phyloP scores from a whole-genome alignment of 2,888 invertebrate genomes.

The Philaethria dido region DNA sequence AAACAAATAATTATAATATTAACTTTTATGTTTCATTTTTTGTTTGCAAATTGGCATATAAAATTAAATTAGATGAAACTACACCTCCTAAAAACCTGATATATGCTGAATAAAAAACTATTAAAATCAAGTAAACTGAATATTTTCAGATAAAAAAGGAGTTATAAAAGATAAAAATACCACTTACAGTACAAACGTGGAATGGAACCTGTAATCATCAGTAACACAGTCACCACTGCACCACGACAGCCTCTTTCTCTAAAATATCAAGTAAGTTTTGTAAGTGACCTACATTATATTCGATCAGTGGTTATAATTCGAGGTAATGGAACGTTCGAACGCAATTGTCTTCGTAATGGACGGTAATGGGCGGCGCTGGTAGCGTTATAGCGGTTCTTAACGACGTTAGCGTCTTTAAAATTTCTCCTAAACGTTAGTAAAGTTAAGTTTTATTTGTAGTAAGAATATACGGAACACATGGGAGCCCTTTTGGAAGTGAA shows the following conservation, averaged over 20 bases:
- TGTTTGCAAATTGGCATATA: too few species aligned
- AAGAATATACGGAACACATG: background rate
- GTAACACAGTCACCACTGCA: too few species aligned
- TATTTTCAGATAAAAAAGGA: too few species aligned
- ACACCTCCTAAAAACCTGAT: too few species aligned
- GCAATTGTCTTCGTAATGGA: conserved; percentile 25
- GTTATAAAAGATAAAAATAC: too few species aligned
- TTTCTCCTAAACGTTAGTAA: background rate
- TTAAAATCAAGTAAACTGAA: too few species aligned
- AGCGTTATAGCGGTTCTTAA: background rate
- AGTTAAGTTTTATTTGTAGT: background rate
- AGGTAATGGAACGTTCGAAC: conserved; percentile 20
- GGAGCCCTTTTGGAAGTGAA: background rate
- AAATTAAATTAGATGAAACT: too few species aligned
- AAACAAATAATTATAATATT: too few species aligned
- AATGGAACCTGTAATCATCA: too few species aligned
- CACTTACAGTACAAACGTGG: too few species aligned
- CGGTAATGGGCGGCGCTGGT: conserved; percentile 14
- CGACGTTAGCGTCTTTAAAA: background rate
- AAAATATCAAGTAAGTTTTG: background rate
- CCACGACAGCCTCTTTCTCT: background rate
- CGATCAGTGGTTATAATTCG: conserved; percentile 24
- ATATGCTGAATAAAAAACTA: too few species aligned
- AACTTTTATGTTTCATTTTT: too few species aligned
- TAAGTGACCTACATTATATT: conserved; percentile 4